Base-by-base conservation (phyloP, 2,113 vertebrate genomes). In the Scartelaos histophorus region DNA sequence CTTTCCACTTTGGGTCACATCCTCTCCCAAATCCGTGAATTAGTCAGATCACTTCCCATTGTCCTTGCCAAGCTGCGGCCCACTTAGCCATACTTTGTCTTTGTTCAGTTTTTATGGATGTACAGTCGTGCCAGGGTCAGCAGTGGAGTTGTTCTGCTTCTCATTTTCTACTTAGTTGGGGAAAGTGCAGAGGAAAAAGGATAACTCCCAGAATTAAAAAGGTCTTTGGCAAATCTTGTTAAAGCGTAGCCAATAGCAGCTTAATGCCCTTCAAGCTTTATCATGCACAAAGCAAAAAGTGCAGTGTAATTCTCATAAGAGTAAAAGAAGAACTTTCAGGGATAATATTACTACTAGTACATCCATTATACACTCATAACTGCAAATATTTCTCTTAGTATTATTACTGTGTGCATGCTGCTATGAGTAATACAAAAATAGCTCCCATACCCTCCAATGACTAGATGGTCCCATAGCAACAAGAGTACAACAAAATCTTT, bases 1-100 rank as follows among this genome's bases (percentile, higher is more conserved):
- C 76, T 87, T 88, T 92, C 91, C 90, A 87, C 78, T 34, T 71
- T 66, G 56, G 90, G 91, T 91, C 87, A 88, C 92, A 92, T 94
- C 91, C 91, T 91, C 71, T 53, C 70, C 80, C 75, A 76, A 79
- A 87, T 85, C 83, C 7, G 60, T 69, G 86, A 85, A 90, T 88
- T 82, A 89, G 84, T 87, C 87, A 82, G 84, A 85, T 90, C 85
- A 80, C 87, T 91, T 92, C 88, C 90, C 80, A 77, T 85, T 86
- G 80, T 85, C 81, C 80, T 75, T 87, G 87, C 87, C 90, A 85
- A 81, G 87, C 86, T 56, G 72, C 49, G 75, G 80, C 73, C 82
- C 73, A 73, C 47, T 82, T 75, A 71, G 82, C 86, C 34, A 29
- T 67, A 73, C 65, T 58, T 69, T 22, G 47, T 81, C 71, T 84